Evolutionary conservation across 1,140 invertebrate species (phyloP).

Genomic region (Papilio glaucus): DNA sequence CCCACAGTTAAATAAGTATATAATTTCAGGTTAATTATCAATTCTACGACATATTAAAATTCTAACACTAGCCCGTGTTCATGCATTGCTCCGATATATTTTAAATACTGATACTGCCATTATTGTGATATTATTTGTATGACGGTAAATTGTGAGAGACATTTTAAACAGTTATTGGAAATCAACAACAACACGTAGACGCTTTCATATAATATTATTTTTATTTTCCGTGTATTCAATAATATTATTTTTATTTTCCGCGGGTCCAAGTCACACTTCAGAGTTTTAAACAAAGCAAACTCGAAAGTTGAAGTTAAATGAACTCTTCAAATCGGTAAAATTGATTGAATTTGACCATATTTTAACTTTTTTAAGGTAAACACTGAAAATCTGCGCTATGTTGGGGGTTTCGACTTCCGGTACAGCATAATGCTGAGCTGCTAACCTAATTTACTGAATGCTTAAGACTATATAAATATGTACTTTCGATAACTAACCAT

Average conservation of each 20-base stretch:
- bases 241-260: background rate
- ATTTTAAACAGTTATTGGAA: constrained; percentile 25
- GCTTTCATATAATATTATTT: background rate
- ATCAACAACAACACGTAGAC: background rate
- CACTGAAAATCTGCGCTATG: no score
- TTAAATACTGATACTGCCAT: constrained; percentile 54
- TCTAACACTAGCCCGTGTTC: constrained; percentile 23
- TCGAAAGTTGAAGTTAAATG: no score
- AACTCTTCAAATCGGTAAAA: no score
- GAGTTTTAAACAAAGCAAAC: no score
- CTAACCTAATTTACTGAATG: no score
- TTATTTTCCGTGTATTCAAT: background rate
- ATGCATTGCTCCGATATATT: constrained; percentile 18
- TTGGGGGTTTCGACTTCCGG: no score
- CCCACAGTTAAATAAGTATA: constrained; percentile 18
- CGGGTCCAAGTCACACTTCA: no score
- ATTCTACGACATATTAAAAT: background rate
- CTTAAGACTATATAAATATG: no score
- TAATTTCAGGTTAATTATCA: constrained; percentile 28
- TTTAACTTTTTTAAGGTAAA: no score
- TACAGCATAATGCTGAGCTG: no score
- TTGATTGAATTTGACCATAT: no score
- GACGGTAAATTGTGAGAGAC: constrained; percentile 35
- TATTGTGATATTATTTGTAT: constrained; percentile 64
- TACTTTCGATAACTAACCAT: no score